Evolutionary conservation across 2,888 invertebrate genomes (phyloP), one percentile per base, ranked within the genome.

Genomic region (Drosophila rubida): DNA sequence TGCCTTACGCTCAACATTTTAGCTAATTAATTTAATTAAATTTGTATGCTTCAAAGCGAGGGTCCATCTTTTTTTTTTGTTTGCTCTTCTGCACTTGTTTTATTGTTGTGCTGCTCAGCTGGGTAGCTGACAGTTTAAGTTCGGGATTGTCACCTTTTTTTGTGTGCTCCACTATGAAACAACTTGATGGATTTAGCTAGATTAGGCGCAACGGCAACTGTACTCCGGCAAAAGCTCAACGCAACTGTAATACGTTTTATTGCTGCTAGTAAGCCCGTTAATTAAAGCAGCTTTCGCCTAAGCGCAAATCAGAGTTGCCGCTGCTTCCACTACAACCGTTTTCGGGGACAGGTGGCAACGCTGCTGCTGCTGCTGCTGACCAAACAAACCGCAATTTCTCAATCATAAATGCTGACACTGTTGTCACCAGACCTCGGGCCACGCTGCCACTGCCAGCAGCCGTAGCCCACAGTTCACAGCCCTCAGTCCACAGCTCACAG

Each of bases 1-100:
- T 68, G 66, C 53, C 70, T 66, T 51, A 61, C 68, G 58, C 69
- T 32, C 61, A 66, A 63, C 62, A 64, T 78, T 84, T 73, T 65
- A 59, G 70, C 66, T 75, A 80, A 80, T 80, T 84, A 73, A 84
- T 78, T 80, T 80, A 67, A 80, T 80, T 77, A 68, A 80, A 80
- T 80, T 74, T 77, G 70, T 74, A 69, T 63, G 77, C 69, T 69
- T 63, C 63, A 77, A 75, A 55, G 42, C 39, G 46, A 55, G 19
- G 37, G 25, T 51, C 46, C 32, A 32, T 32, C 32, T 32, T 32
- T 32, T 32, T 32, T 32, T 62, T 35, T 57, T 27, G n/a, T 53
- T 48, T 25, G 25, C 23, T 23, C 23, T 57, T n/a, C n/a, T n/a
- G n/a, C n/a, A n/a, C n/a, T n/a, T n/a, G n/a, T 41, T 19, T 59